These are phyloP conservation scores for Kryptolebias ocellatus DNA, from an alignment of 2,797 vertebrate genomes.

Conservation along the genomic window DNA sequence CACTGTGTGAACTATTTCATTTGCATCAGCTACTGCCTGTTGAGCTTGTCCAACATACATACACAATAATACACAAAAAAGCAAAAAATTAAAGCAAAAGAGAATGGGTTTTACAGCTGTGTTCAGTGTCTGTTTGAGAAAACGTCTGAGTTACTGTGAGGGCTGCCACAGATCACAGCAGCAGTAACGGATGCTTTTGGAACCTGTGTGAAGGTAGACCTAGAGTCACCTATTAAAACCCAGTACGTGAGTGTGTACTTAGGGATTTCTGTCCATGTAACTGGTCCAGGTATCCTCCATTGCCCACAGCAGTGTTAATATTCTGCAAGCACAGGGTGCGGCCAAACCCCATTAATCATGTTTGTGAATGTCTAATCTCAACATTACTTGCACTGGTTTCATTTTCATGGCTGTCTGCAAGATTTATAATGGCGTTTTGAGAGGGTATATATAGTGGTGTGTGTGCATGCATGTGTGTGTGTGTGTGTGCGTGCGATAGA, in stretches of 20 bases:
- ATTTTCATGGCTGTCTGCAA: constrained; percentile 85
- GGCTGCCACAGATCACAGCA: constrained; percentile 34
- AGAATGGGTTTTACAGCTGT: constrained; percentile 10
- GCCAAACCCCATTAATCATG: constrained; percentile 83
- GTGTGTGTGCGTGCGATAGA: constrained; percentile 30
- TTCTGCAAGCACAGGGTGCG: constrained; percentile 76
- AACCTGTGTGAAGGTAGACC: constrained; percentile 24
- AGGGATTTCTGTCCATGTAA: constrained; percentile 36
- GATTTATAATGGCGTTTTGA: constrained; percentile 82
- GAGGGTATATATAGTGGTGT: constrained; percentile 44
- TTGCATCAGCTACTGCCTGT: constrained; percentile 10
- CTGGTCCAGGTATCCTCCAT: constrained; percentile 61
- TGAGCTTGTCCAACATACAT: constrained; percentile 4
- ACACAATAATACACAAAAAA: background rate
- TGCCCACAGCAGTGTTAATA: constrained; percentile 77
- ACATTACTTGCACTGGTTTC: constrained; percentile 82
- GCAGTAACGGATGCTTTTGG: constrained; percentile 39
- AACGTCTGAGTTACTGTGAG: constrained; percentile 24
- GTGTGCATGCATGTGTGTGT: constrained; percentile 29
- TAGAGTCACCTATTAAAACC: constrained; percentile 42
- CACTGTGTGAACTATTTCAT: constrained; percentile 24
- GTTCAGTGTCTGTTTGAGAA: constrained; percentile 28
- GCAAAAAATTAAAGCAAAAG: background rate
- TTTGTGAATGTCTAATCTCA: constrained; percentile 86
- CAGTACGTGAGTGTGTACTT: constrained; percentile 27